phyloP scores from a whole-genome alignment of 2,888 invertebrate genomes.

The Papilio demoleus region DNA sequence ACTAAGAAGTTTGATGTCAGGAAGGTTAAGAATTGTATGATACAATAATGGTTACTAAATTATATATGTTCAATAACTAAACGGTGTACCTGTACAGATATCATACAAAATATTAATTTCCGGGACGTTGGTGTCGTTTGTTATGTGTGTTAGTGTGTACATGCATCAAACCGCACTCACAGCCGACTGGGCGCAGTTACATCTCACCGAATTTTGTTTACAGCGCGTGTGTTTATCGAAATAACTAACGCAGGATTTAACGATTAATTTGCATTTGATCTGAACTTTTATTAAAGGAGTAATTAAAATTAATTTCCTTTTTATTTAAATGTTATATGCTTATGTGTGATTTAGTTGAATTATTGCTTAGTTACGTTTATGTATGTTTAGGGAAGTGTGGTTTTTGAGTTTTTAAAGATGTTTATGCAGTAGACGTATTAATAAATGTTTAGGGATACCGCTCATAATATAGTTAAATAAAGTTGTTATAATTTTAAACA shows the following conservation, averaged over 20 bases:
- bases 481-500: too few species aligned
- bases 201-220: slow-evolving; percentile 57
- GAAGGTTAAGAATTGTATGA: too few species aligned
- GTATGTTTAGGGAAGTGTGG: slow-evolving; percentile 4
- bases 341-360: slow-evolving; percentile 31
- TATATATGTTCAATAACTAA: too few species aligned
- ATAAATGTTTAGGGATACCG: background rate
- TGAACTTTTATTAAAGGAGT: slow-evolving; percentile 56
- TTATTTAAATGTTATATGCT: slow-evolving; percentile 19
- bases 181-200: slow-evolving; percentile 55
- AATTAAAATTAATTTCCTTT: slow-evolving; percentile 43
- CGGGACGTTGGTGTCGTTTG: slow-evolving; percentile 38
- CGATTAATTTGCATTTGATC: slow-evolving; percentile 52
- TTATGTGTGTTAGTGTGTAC: slow-evolving; percentile 51
- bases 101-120: slow-evolving; percentile 38
- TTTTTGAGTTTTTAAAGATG: background rate
- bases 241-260: slow-evolving; percentile 51
- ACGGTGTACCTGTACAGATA: slow-evolving; percentile 3
- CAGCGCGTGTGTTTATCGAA: slow-evolving; percentile 55
- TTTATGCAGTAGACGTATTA: background rate
- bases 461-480: background rate
- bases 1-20: too few species aligned
- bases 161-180: slow-evolving; percentile 63
- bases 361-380: slow-evolving; percentile 25
- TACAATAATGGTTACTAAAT: too few species aligned